Base-by-base conservation (phyloP, 1,140 invertebrate genomes). In the Drosophila malerkotliana region DNA sequence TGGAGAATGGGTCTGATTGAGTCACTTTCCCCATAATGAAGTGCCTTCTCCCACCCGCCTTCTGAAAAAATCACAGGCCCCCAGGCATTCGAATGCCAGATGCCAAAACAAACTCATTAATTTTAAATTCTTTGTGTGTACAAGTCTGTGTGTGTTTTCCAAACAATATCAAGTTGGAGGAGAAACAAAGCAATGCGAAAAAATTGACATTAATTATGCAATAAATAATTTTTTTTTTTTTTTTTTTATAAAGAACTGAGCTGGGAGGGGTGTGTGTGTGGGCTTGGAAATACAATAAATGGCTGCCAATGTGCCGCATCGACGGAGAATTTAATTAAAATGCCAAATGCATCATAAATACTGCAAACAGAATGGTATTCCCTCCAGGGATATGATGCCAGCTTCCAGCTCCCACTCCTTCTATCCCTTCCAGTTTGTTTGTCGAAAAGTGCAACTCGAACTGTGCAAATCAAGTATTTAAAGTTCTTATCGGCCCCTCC, bases 341-440 rank as follows among this genome's bases (percentile, higher is more conserved):
- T 85, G 55, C 78, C 73, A 81, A 87, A 77, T 53, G 78, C 62
- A 85, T 82, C 73, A 85, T 87, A 87, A 87, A 85, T 87, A 77
- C 72, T 69, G 47, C 67, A 77, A 66, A 61, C 58, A 78, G 21
- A 71, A 62, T 60, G 74, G 45, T 39, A 55, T 44, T 41, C 7
- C 41, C 55, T 21, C 10, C 47, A 39, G 59, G 52, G 39, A 41
- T 28, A 14, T 3, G 18, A 32, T 37, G 34, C 1, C 3, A 12
- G 7, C 10, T 8, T 10, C 5, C 26, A 28, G 6, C 26, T 28
- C 26, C 26, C 6, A 7, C 26, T 28, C 26, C 26, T 5, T 4
- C 26, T 26, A 26, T 26, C 26, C 26, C 7, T 6, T 28, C 6
- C 26, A 28, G 1, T 34, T 34, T 34, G 32, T 37, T 37, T 12